A percentile compares a stretch with the other conserved stretches of the same genome.
These are phyloP conservation scores for Chelidonichthys spinosus DNA, from an alignment of 2,797 vertebrate genomes.

Conservation along the genomic window DNA sequence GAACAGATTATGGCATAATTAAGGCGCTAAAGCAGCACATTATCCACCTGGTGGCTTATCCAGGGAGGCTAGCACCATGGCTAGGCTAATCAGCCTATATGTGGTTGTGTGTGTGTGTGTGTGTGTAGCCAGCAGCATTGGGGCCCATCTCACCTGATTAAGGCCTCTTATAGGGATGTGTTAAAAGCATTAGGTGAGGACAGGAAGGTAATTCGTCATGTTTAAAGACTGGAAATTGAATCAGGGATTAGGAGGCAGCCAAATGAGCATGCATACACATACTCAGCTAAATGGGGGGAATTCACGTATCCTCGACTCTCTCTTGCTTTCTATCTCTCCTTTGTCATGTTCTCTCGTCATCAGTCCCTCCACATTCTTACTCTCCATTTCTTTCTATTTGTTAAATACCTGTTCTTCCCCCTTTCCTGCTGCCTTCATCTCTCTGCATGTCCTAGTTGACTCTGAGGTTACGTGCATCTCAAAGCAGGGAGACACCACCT, in stretches of 20 bases:
- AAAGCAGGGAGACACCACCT: conserved; percentile 16
- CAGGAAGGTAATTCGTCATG: conserved; percentile 99
- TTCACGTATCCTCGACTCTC: conserved; percentile 39
- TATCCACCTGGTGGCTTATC: conserved; percentile 98
- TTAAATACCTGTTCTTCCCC: conserved; percentile 51
- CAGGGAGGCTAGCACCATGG: conserved; percentile 76
- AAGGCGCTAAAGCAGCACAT: conserved; percentile 98
- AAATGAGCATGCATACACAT: conserved; percentile 86
- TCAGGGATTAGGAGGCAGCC: conserved; percentile 86
- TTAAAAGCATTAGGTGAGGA: conserved; percentile 99
- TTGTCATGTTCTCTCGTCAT: conserved; percentile 34
- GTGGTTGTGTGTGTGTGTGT: conserved; percentile 50
- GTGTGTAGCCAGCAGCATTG: conserved; percentile 85
- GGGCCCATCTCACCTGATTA: conserved; percentile 95
- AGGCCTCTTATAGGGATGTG: conserved; percentile 99
- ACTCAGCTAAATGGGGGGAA: conserved; percentile 50
- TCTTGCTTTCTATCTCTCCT: conserved; percentile 25
- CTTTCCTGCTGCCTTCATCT: conserved; percentile 67
- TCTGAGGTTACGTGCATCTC: conserved; percentile 26
- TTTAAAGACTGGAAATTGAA: conserved; percentile 98
- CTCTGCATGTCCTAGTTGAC: conserved; percentile 9
- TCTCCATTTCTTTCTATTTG: conserved; percentile 24
- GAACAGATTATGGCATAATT: conserved; percentile 99
- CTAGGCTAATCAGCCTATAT: conserved; percentile 93
- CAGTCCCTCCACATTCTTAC: conserved; percentile 61